These are phyloP conservation scores for Grammomys surdaster DNA, from an alignment of 2,113 vertebrate genomes.

Conservation along the genomic window DNA sequence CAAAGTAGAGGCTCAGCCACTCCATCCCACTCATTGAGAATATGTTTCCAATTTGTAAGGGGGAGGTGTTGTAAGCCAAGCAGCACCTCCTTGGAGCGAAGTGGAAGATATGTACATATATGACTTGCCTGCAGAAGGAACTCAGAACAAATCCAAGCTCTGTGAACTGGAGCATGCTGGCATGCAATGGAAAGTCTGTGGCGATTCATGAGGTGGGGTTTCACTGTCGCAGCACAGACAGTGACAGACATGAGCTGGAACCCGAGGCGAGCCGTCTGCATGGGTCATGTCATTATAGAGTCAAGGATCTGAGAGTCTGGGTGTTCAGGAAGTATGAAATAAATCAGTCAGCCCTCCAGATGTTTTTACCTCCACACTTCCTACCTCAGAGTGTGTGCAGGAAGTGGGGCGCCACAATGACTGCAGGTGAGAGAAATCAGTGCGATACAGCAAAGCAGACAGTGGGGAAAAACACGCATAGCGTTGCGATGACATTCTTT, in stretches of 20 bases:
- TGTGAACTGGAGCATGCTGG: background rate
- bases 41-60: constrained; percentile 13
- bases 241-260: background rate
- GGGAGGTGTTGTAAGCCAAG: background rate
- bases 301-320: background rate
- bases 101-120: background rate
- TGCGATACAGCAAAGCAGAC: background rate
- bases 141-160: background rate
- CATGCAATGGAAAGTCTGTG: background rate
- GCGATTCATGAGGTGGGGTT: background rate
- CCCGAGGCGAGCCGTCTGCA: background rate
- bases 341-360: constrained; percentile 56
- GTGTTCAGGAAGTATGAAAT: constrained; percentile 35
- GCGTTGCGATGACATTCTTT: background rate
- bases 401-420: background rate
- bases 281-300: background rate
- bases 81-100: background rate
- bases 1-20: background rate
- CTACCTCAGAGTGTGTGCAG: constrained; percentile 33
- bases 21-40: background rate
- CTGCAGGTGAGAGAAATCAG: background rate
- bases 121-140: background rate
- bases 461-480: background rate
- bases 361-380: constrained; percentile 4
- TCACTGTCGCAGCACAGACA: background rate